These are phyloP conservation scores for Stegodyphus mimosarum DNA, from an alignment of 1,140 invertebrate genomes.

Conservation along the genomic window DNA sequence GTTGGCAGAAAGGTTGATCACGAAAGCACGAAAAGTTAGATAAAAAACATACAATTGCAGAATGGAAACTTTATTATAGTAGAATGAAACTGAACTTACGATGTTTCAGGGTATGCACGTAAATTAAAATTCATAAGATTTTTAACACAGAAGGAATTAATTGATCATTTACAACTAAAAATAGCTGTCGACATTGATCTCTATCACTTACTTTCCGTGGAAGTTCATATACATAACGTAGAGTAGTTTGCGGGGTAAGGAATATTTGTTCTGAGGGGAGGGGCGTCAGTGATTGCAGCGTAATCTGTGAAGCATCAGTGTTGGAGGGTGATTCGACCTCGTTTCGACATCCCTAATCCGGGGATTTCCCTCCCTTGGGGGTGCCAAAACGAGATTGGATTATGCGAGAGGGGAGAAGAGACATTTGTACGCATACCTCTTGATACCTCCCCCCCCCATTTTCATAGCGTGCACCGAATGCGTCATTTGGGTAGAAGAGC, in stretches of 20 bases:
- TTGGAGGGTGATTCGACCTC: slow-evolving; percentile 22
- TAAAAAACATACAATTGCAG: too few species aligned
- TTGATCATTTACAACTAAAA: too few species aligned
- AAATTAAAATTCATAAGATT: too few species aligned
- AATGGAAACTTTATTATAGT: too few species aligned
- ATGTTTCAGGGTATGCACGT: too few species aligned
- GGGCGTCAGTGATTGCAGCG: slow-evolving; percentile 28
- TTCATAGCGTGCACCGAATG: neutral
- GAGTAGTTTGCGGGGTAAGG: neutral
- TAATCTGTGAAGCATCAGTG: slow-evolving; percentile 54
- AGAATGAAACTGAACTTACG: too few species aligned
- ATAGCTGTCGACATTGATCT: too few species aligned
- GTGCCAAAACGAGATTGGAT: slow-evolving; percentile 55
- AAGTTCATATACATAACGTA: neutral
- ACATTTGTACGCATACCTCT: neutral
- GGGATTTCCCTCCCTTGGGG: slow-evolving; percentile 32
- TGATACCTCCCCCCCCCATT: neutral
- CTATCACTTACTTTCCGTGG: too few species aligned
- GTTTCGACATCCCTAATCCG: slow-evolving; percentile 53
- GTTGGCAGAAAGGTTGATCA: too few species aligned
- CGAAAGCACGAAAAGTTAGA: too few species aligned
- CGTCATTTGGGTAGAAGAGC: slow-evolving; percentile 2
- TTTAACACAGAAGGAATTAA: too few species aligned
- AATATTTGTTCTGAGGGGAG: neutral
- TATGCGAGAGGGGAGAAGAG: slow-evolving; percentile 37